Base-by-base conservation (phyloP, 2,113 vertebrate genomes). In the Actinemys pallida region DNA sequence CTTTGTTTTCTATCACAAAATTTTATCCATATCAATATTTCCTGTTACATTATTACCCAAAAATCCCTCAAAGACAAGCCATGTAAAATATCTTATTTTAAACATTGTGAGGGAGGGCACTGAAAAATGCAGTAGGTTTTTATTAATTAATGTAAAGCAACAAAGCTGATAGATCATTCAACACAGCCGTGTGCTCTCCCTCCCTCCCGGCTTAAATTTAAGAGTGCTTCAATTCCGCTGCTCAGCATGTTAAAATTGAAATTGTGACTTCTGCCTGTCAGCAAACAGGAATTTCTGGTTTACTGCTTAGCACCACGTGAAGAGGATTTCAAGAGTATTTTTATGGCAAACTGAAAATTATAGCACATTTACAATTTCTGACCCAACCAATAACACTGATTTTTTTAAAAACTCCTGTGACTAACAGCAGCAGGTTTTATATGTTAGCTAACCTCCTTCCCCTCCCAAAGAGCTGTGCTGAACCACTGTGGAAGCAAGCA, bases 151-250 rank as follows among this genome's bases (percentile, higher is more conserved):
- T 1, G 1, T 1, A 12, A n/a, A 87, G 91, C 84, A 5, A 20
- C 20, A 0, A 39, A 76, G 5, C 42, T 0, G 31, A 3, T 14
- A 39, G 27, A 3, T 14, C 47, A 3, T 1, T 29, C 1, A 6
- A 6, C 20, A 1, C 2, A 22, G 10, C 0, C 19, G 52, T 59
- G 54, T 4, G 5, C 69, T 75, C 39, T 39, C 31, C 4, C 42
- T 19, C n/a, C 24, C n/a, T 10, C 17, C 14, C 1, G 4, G 62
- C 3, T 76, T 4, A 0, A 52, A 52, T n/a, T 0, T 2, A 1
- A 75, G 4, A 35, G 9, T 42, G 1, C 69, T 24, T 76, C 24
- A 45, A 76, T 76, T 76, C 72, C 24, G 3, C 20, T 76, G 42
- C 24, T 45, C 22, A 39, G 42, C 72, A 76, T 25, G 42, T 76